Base-by-base conservation (phyloP, 1,140 invertebrate genomes). In the Caenorhabditis inopinata region DNA sequence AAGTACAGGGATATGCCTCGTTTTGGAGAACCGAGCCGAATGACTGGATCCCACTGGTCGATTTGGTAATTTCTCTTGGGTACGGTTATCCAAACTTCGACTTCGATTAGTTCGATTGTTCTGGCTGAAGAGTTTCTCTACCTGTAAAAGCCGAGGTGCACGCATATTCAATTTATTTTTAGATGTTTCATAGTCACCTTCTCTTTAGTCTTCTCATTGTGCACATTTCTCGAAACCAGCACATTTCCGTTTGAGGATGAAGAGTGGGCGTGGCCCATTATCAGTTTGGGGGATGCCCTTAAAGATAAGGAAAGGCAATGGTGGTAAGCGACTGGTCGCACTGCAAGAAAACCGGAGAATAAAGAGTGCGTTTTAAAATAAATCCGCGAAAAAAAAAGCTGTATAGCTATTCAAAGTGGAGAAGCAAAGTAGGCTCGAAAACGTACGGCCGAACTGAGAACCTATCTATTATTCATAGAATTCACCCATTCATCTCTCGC, bases 31-130 rank as follows among this genome's bases (percentile, higher is more conserved):
- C 32, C 73, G 25, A 9, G 78, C 78, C 6, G 51, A 68, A 27
- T 79, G 78, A 42, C 78, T 79, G 27, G 62, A 47, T 23, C 78
- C 78, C 0, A 79, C 78, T 12, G 78, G 78, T 3, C 76, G 14
- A 29, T 42, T 42, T 25, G 78, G 73, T 14, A 58, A 45, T 14
- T 73, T 45, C 4, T 78, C 47, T 18, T 51, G 62, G 9, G 45
- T 79, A n/a, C 58, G 32, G 14, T 79, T 74, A 45, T 79, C 78
- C 45, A 79, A 62, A 79, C 51, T 68, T 2, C 78, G 58, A 35
- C 78, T 79, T 45, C 78, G 38, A 58, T 79, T 79, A 2, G 78
- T 74, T 16, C 78, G 35, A 74, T 79, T 79, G 23, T 79, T 79
- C 11, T 74, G 62, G 11, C 78, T 62, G 23, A 79, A 79, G 4